A percentile compares a stretch with the other conserved stretches of the same genome.
Conservation (phyloP, 2,113 vertebrate genomes). For the Callospermophilus lateralis region DNA sequence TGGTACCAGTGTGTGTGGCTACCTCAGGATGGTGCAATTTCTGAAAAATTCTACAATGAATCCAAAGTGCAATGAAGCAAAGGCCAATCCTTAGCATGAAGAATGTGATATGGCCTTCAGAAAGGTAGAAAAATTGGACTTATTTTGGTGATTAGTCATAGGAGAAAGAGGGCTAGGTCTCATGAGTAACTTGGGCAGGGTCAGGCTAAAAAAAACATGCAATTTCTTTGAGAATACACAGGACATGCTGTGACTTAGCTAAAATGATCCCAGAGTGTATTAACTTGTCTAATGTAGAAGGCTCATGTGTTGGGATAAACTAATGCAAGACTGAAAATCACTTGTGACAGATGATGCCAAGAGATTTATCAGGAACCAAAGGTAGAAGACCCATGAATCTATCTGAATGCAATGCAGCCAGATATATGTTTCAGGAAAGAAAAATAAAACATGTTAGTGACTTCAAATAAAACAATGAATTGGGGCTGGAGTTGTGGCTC, state of each 20-base stretch:
- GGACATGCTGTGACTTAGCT: background rate
- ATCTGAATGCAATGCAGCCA: background rate
- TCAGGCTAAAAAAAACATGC: background rate
- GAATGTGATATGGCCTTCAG: background rate
- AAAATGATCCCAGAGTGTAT: background rate
- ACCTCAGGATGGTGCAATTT: background rate
- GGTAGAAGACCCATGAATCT: background rate
- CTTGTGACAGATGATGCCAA: background rate
- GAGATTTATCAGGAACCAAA: background rate
- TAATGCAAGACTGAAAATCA: background rate
- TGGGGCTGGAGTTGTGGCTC: too few relatives aligned
- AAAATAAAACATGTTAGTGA: background rate
- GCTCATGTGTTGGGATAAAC: background rate
- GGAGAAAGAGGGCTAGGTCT: background rate
- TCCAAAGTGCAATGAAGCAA: background rate
- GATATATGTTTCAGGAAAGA: background rate
- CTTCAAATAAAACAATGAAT: background rate
- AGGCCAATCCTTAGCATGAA: background rate
- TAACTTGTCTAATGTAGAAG: background rate
- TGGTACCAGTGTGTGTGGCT: background rate
- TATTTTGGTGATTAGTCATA: background rate
- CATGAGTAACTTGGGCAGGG: background rate
- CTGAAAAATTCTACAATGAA: slow-evolving; percentile 20
- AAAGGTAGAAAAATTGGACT: slow-evolving; percentile 60
- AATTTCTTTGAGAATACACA: background rate